Percentiles rank a stretch among this genome's conserved stretches.
Evolutionary conservation across 2,888 invertebrate genomes (phyloP).

Genomic region (Oligia fasciuncula): DNA sequence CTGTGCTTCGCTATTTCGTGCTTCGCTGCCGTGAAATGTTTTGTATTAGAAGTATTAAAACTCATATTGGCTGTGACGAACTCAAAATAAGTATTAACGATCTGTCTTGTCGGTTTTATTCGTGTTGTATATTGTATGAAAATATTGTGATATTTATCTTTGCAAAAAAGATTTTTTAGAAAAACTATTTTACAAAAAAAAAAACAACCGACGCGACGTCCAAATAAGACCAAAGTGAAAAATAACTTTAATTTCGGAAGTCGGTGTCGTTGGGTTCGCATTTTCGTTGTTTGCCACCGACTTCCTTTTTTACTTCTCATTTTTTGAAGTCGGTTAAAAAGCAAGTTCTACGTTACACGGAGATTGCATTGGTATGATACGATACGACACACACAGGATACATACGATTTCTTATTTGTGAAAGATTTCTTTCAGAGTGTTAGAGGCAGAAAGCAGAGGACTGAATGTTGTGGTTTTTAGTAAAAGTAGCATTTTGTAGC

Average conservation of each 20-base stretch:
- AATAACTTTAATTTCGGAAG: too few species aligned
- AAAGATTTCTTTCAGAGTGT: not conserved
- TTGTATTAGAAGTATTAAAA: constrained; percentile 37
- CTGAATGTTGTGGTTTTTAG: too few species aligned
- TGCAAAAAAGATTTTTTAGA: not conserved
- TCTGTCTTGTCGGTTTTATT: not conserved
- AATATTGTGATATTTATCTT: not conserved
- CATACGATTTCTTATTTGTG: not conserved
- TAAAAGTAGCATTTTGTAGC: not conserved
- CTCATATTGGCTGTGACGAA: constrained; percentile 16
- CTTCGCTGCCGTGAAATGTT: constrained; percentile 17
- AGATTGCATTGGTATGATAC: not conserved
- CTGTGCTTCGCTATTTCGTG: not conserved
- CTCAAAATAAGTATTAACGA: constrained; percentile 19
- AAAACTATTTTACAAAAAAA: too few species aligned
- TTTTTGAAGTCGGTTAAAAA: too few species aligned
- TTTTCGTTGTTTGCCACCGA: too few species aligned
- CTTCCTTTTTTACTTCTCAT: too few species aligned
- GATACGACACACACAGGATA: too few species aligned
- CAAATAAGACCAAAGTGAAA: too few species aligned
- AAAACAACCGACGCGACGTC: too few species aligned
- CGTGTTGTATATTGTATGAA: not conserved
- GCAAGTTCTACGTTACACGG: not conserved
- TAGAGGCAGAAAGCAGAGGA: too few species aligned
- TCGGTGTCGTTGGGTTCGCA: too few species aligned